Percentiles rank a stretch among this genome's conserved stretches.
Conservation (phyloP, 2,888 invertebrate genomes). For the Andrena dorsata region DNA sequence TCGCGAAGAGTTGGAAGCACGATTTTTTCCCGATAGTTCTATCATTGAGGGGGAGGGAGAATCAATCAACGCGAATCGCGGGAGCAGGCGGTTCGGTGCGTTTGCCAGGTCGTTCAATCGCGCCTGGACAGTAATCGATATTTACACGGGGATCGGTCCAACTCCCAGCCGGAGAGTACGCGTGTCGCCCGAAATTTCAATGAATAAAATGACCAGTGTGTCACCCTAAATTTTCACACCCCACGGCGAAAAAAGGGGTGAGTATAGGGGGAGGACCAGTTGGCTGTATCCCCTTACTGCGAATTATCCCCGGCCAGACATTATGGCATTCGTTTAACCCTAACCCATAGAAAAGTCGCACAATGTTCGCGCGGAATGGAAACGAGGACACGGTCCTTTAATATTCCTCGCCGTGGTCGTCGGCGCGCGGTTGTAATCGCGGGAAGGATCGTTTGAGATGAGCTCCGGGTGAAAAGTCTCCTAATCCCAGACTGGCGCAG, state of each 20-base stretch:
- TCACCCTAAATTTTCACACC: conserved; percentile 69
- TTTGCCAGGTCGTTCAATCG: conserved; percentile 61
- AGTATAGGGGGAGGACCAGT: background rate
- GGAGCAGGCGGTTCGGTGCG: conserved; percentile 33
- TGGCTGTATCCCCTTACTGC: conserved; percentile 33
- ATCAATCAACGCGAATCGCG: conserved; percentile 45
- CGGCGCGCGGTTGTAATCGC: conserved; percentile 42
- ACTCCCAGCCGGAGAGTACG: conserved; percentile 33
- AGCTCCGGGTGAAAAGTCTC: conserved; percentile 7
- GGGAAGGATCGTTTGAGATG: conserved; percentile 36
- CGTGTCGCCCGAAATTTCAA: conserved; percentile 67
- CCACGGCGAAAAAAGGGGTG: conserved; percentile 23
- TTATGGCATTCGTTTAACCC: conserved; percentile 68
- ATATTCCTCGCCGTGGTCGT: conserved; percentile 31
- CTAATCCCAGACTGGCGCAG: background rate
- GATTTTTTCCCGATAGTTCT: conserved; percentile 7
- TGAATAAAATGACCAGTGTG: conserved; percentile 67
- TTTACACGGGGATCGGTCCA: conserved; percentile 56
- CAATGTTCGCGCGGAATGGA: conserved; percentile 27
- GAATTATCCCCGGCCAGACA: conserved; percentile 57
- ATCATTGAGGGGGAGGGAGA: conserved; percentile 34
- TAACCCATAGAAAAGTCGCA: conserved; percentile 42
- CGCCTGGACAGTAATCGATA: conserved; percentile 49
- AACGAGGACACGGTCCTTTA: conserved; percentile 9
- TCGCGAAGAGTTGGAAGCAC: conserved; percentile 8